Evolutionary conservation across 2,888 invertebrate species (phyloP), one percentile per base, ranked within the genome.

Genomic region (Byasa hedistus): DNA sequence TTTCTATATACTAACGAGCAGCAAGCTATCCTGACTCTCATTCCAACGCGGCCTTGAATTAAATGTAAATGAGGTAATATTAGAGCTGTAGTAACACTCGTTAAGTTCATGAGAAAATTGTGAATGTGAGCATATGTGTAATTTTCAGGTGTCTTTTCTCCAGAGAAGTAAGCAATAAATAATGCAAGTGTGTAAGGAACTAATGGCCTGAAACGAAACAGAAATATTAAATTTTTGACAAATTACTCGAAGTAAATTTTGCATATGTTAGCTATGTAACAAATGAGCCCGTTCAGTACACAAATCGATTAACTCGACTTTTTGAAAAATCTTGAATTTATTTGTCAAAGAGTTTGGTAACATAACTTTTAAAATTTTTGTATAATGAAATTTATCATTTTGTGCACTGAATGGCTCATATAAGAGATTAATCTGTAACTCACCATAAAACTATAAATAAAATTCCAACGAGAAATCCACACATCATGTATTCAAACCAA

Each of bases 1-100:
- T 97, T 97, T 90, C 96, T 93, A 80, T 96, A 97, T 69, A 97
- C 83, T n/a, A 97, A 82, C 0, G 96, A 95, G 78, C 96, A 96
- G 75, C 95, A 93, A 0, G 96, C 96, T 64, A 97, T 93, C 74
- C 97, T 87, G 64, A 96, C 91, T 79, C 95, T 88, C 96, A 96
- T 96, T 60, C 97, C 97, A 57, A 96, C 92, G 71, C 94, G 92
- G 72, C 92, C 87, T 76, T 93, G 92, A 44, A 91, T 89, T 71
- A 94, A 80, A 65, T 82, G 85, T 23, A 88, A 74, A 73, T 94
- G 95, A 81, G 97, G 97, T 73, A 94, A 92, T 66, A 95, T 85
- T 39, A 96, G 71, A 22, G 94, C 88, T 61, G 93, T 93, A 2
- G 92, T 52, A 68, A 94, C 84, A 58, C 94, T 92, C 66, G 94